Conservation (phyloP, 2,888 invertebrate species). For the Xestia sexstrigata region DNA sequence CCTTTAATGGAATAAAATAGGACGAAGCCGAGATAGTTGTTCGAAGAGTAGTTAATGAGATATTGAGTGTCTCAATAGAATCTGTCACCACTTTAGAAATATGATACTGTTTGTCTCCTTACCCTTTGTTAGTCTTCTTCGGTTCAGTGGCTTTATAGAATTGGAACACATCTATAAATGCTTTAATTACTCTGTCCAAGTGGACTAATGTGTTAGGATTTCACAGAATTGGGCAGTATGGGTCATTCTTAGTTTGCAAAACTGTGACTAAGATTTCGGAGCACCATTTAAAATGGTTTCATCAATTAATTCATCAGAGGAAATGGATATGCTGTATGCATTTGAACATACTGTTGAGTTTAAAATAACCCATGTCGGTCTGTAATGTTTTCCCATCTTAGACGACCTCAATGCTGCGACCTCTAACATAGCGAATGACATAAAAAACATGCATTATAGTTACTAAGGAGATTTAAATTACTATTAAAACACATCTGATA, state of each 20-base stretch:
- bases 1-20: conserved; percentile 47
- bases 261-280: conserved; percentile 53
- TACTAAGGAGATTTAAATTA: conserved; percentile 38
- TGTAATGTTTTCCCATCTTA: conserved; percentile 21
- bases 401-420: conserved; percentile 39
- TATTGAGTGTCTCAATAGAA: conserved; percentile 42
- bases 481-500: conserved; percentile 21
- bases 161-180: conserved; percentile 41
- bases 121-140: conserved; percentile 9
- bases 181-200: conserved; percentile 49
- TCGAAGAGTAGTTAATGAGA: conserved; percentile 23
- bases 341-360: neutral
- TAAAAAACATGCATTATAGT: conserved; percentile 34
- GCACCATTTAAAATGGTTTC: conserved; percentile 19
- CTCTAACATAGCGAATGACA: conserved; percentile 18
- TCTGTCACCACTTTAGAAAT: conserved; percentile 10
- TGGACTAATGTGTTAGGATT: conserved; percentile 54
- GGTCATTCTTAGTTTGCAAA: conserved; percentile 34
- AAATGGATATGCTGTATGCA: neutral
- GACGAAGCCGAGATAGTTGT: conserved; percentile 32
- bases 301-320: neutral
- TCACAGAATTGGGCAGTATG: conserved; percentile 49
- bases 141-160: conserved; percentile 24
- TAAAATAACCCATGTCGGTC: neutral
- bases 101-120: conserved; percentile 28